Evolutionary conservation across 37 sponge, comb jelly and placozoan genomes (phyloP), one percentile per base, ranked within the genome.

Genomic region (Agelas oroides): DNA sequence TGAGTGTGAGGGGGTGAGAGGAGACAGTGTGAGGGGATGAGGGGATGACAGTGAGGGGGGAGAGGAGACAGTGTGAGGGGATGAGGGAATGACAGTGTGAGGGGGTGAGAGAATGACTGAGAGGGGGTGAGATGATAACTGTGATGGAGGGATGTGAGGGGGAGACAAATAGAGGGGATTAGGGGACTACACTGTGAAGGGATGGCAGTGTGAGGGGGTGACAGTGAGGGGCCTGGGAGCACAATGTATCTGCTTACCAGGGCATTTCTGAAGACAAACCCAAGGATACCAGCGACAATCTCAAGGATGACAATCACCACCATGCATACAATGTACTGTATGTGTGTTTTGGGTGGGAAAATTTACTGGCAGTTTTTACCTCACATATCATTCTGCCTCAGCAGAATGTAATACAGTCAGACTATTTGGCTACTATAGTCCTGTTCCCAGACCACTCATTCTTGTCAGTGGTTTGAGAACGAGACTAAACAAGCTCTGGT

Each of bases 211-310:
- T 20, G 55, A 37, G 75, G 6, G 55, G 16, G 19, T 27, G 53
- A n/a, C n/a, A n/a, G n/a, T n/a, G n/a, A n/a, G n/a, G n/a, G n/a
- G n/a, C n/a, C n/a, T n/a, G n/a, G n/a, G n/a, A n/a, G n/a, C 3
- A 25, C 62, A 14, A 2, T 53, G 31, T 15, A n/a, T 19, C 16
- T 24, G 63, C 80, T 68, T 28, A 80, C 80, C 41, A 77, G 0
- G 0, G 75, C 57, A 13, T 75, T 70, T 5, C 58, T 58, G 61
- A 55, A 92, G 35, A 92, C 76, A 64, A 84, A 84, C 24, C 81
- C 89, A 28, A 92, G 77, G 24, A 92, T 84, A 19, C 82, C 93
- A 60, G 86, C 89, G 11, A 81, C 85, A 21, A 87, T 74, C 71
- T 92, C 82, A 17, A 92, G 36, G 16, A 88, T 18, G 8, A 92